Conservation (phyloP, 2,888 invertebrate species). For the Erebia aethiops region DNA sequence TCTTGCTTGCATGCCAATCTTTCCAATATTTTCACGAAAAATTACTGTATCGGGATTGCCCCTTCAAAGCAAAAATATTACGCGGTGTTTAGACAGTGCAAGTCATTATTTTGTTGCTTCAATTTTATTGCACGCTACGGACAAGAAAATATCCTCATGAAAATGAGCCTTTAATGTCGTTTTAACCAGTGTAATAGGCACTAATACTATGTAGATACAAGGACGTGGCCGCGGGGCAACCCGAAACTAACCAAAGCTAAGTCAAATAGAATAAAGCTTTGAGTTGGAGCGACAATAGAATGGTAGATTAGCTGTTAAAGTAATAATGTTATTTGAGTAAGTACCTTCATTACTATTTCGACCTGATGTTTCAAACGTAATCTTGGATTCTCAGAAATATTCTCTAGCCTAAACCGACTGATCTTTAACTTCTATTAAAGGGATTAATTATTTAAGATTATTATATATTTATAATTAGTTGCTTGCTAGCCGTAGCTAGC, state of each 20-base stretch:
- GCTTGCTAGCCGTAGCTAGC: too few relatives aligned
- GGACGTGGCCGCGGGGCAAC: constrained; percentile 26
- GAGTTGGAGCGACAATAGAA: constrained; percentile 18
- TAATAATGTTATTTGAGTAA: constrained; percentile 2
- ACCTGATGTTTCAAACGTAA: neutral
- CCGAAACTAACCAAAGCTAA: constrained; percentile 28
- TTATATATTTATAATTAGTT: too few relatives aligned
- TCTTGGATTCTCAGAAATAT: neutral
- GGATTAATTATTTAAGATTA: too few relatives aligned
- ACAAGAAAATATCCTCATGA: too few relatives aligned
- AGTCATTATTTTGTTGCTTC: too few relatives aligned
- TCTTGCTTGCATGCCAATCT: too few relatives aligned
- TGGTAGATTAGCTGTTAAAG: neutral
- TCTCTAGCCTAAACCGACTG: neutral
- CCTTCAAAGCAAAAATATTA: too few relatives aligned
- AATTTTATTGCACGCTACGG: too few relatives aligned
- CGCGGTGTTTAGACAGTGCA: too few relatives aligned
- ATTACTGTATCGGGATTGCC: too few relatives aligned
- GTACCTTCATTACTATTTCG: neutral
- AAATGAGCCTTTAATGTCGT: neutral
- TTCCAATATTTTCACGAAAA: too few relatives aligned
- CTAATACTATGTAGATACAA: constrained; percentile 22
- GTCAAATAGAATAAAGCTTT: constrained; percentile 26
- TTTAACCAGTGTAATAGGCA: constrained; percentile 14
- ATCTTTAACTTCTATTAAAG: too few relatives aligned